These are phyloP conservation scores for Autographa pulchrina DNA, from an alignment of 2,888 invertebrate species.

Conservation along the genomic window DNA sequence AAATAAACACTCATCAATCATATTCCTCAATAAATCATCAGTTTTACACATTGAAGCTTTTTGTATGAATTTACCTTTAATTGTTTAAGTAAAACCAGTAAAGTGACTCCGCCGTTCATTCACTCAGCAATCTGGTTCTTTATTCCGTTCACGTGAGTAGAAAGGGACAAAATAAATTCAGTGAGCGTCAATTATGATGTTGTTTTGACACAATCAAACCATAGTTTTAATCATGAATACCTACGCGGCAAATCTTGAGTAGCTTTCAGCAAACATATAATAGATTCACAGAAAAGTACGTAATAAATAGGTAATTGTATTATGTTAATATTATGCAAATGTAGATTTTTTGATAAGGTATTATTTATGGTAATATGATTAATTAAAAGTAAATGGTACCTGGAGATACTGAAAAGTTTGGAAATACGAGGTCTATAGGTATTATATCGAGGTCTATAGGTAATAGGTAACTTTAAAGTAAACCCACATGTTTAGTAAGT, in stretches of 20 bases:
- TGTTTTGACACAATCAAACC: conserved; percentile 31
- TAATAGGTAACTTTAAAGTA: too few relatives aligned
- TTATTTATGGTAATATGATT: too few relatives aligned
- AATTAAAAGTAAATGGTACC: too few relatives aligned
- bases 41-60: conserved; percentile 10
- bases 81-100: conserved; percentile 43
- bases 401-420: too few relatives aligned
- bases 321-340: too few relatives aligned
- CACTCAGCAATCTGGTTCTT: conserved; percentile 30
- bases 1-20: conserved; percentile 4
- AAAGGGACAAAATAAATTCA: conserved; percentile 35
- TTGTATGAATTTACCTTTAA: conserved; percentile 46
- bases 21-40: neutral
- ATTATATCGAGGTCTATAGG: too few relatives aligned
- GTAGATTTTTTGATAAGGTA: too few relatives aligned
- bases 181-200: conserved; percentile 30
- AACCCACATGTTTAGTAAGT: too few relatives aligned
- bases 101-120: conserved; percentile 41
- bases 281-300: too few relatives aligned
- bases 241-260: too few relatives aligned
- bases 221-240: neutral
- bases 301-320: too few relatives aligned
- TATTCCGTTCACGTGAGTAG: conserved; percentile 18
- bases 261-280: neutral
- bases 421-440: too few relatives aligned